phyloP scores from a whole-genome alignment of 2,888 invertebrate species.

The Smittia sp. region DNA sequence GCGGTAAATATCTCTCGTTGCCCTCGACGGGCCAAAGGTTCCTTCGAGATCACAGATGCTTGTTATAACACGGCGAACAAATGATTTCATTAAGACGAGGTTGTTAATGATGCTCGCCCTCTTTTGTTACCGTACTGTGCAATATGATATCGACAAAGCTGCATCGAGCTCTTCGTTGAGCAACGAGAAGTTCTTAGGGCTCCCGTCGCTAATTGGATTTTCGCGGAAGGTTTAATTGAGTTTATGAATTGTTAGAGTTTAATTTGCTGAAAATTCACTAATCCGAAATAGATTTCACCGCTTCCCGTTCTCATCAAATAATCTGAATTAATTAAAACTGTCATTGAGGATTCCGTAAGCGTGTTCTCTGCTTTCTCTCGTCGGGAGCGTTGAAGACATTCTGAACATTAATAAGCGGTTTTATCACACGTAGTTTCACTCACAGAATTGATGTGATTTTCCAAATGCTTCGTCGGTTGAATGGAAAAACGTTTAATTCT shows the following conservation, averaged over 20 bases:
- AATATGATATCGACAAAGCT: too few species aligned
- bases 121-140: not conserved
- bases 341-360: conserved; percentile 4
- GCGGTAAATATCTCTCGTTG: not conserved
- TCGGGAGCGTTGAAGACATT: conserved; percentile 5
- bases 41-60: conserved; percentile 1
- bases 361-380: not conserved
- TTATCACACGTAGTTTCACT: not conserved
- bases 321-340: not conserved
- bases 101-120: not conserved
- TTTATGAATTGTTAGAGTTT: not conserved
- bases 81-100: conserved; percentile 1
- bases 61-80: not conserved
- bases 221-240: not conserved
- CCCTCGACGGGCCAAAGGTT: not conserved
- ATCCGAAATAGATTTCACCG: not conserved
- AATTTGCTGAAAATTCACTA: conserved; percentile 6
- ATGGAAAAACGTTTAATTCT: not conserved
- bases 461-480: not conserved
- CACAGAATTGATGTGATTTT: conserved; percentile 2
- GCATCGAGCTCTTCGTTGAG: not conserved
- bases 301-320: not conserved
- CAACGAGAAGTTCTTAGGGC: not conserved
- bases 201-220: not conserved
- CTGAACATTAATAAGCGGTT: conserved; percentile 2